Evolutionary conservation across 2,797 vertebrate genomes (phyloP).

Genomic region (Ctenosaura bakeri): DNA sequence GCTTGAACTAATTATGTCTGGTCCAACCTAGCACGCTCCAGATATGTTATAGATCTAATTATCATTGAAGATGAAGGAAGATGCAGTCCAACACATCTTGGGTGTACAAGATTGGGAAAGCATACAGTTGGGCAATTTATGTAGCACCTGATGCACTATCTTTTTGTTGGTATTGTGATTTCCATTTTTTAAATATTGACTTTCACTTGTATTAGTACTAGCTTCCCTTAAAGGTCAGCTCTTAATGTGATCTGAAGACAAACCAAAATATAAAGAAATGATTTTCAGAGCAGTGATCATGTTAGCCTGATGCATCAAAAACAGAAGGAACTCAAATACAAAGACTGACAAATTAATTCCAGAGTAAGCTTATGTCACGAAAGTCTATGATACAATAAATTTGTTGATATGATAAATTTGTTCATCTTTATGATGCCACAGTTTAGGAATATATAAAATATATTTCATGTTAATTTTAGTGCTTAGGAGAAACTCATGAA

Average conservation of each 20-base stretch:
- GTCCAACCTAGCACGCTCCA: background rate
- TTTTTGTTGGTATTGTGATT: background rate
- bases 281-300: background rate
- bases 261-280: background rate
- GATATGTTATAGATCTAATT: background rate
- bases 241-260: background rate
- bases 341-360: background rate
- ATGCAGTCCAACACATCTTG: background rate
- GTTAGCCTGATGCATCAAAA: background rate
- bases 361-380: background rate
- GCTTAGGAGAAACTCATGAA: accelerated
- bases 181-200: background rate
- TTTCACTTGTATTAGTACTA: background rate
- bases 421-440: background rate
- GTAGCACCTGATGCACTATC: background rate
- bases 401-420: background rate
- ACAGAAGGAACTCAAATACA: background rate
- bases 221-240: background rate
- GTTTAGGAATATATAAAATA: background rate
- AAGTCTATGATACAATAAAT: background rate
- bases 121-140: background rate
- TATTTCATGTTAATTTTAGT: accelerated
- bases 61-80: background rate
- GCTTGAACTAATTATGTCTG: background rate
- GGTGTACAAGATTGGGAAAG: background rate